Conservation (phyloP, 2,113 vertebrate species). For the Neodontobutis hainanensis region DNA sequence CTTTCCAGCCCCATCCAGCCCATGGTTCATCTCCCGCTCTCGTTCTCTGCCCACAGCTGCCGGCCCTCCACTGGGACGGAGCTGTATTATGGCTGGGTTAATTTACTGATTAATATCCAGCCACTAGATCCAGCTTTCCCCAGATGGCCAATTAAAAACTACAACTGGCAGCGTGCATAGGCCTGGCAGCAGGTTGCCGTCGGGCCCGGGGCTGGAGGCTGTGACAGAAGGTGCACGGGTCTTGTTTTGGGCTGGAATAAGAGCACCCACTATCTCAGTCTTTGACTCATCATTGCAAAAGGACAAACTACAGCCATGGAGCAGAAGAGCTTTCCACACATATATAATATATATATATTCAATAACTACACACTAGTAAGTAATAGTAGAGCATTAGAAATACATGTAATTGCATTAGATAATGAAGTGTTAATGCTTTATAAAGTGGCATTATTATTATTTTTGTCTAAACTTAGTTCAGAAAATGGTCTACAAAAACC, state of each 20-base stretch:
- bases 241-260: conserved; percentile 71
- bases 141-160: conserved; percentile 99
- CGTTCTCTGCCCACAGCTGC: conserved; percentile 82
- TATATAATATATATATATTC: not conserved
- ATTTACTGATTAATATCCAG: conserved; percentile 99
- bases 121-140: conserved; percentile 99
- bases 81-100: conserved; percentile 99
- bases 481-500: too few species aligned
- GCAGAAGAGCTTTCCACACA: conserved; percentile 54
- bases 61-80: conserved; percentile 87
- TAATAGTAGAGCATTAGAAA: too few species aligned
- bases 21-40: conserved; percentile 66
- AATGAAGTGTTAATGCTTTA: too few species aligned
- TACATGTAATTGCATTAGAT: too few species aligned
- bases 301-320: conserved; percentile 73
- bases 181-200: conserved; percentile 93
- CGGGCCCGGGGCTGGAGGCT: conserved; percentile 89
- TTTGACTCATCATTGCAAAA: conserved; percentile 80
- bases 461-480: too few species aligned
- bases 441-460: too few species aligned
- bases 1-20: conserved; percentile 80
- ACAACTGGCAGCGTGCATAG: conserved; percentile 95
- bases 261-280: conserved; percentile 74
- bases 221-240: conserved; percentile 89
- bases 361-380: too few species aligned